Base-by-base conservation (phyloP, 1,140 invertebrate genomes). In the Copidosoma floridanum region DNA sequence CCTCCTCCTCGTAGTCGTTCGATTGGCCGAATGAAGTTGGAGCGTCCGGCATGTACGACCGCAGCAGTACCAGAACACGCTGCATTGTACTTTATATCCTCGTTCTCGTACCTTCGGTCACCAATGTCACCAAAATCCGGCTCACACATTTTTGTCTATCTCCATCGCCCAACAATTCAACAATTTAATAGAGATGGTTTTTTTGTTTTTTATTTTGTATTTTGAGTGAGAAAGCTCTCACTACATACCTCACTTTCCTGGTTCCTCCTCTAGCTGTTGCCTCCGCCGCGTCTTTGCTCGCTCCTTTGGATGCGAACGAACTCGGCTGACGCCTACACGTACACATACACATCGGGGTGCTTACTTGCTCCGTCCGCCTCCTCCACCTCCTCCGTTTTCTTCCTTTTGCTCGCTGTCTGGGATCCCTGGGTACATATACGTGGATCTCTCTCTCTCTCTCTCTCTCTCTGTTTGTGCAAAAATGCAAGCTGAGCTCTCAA, bases 81-180 rank as follows among this genome's bases (percentile, higher is more conserved):
- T n/a, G n/a, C n/a, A n/a, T n/a, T n/a, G n/a, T n/a, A n/a, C n/a
- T n/a, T n/a, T n/a, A n/a, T n/a, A n/a, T n/a, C n/a, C n/a, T n/a
- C n/a, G n/a, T n/a, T n/a, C n/a, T n/a, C n/a, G n/a, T n/a, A n/a
- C n/a, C n/a, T n/a, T n/a, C n/a, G n/a, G n/a, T n/a, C n/a, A n/a
- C n/a, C n/a, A n/a, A n/a, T n/a, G n/a, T n/a, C n/a, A n/a, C n/a
- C n/a, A n/a, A n/a, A n/a, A n/a, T n/a, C n/a, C n/a, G n/a, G n/a
- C n/a, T n/a, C n/a, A n/a, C n/a, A n/a, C n/a, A n/a, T n/a, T 16
- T 27, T n/a, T 27, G 10, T 27, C 24, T 16, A 4, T 11, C 11
- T 3, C 78, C 75, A 79, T 76, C 76, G 75, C 77, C 73, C 74
- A n/a, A 74, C 75, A 72, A 72, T 74, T 79, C 75, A 78, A 76